These are phyloP conservation scores for Gobius niger DNA, from an alignment of 2,113 vertebrate genomes.

Conservation along the genomic window DNA sequence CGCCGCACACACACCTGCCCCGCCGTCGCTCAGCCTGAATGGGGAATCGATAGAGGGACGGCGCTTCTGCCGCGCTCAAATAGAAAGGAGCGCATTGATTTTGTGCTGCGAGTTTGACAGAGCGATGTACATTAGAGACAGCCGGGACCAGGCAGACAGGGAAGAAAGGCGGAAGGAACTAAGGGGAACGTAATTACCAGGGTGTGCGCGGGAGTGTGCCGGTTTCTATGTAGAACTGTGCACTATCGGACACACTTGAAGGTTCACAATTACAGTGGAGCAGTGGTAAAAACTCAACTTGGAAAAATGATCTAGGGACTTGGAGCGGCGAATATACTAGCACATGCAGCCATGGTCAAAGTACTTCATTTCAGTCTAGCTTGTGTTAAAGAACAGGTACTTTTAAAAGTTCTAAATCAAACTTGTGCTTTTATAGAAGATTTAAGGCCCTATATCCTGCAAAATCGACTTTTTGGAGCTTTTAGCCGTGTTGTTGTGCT, in stretches of 20 bases:
- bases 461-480: too few species aligned
- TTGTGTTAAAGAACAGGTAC: too few species aligned
- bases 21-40: constrained; percentile 43
- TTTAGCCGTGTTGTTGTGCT: too few species aligned
- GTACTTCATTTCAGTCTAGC: too few species aligned
- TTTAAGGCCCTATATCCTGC: too few species aligned
- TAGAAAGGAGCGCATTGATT: constrained; percentile 62
- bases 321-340: too few species aligned
- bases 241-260: background rate
- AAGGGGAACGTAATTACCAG: constrained; percentile 5
- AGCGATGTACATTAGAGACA: constrained; percentile 57
- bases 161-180: constrained; percentile 16
- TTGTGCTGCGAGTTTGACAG: constrained; percentile 53
- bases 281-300: too few species aligned
- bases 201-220: too few species aligned
- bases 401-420: too few species aligned
- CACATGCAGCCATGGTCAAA: too few species aligned
- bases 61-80: constrained; percentile 44
- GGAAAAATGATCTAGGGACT: too few species aligned
- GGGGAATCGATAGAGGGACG: constrained; percentile 48
- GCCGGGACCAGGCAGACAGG: constrained; percentile 33
- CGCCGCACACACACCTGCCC: constrained; percentile 12
- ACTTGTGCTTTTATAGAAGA: too few species aligned
- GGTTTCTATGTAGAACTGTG: background rate
- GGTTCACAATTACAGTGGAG: background rate